Base-by-base conservation (phyloP, 2,888 invertebrate species). In the Palloptera scutellata region DNA sequence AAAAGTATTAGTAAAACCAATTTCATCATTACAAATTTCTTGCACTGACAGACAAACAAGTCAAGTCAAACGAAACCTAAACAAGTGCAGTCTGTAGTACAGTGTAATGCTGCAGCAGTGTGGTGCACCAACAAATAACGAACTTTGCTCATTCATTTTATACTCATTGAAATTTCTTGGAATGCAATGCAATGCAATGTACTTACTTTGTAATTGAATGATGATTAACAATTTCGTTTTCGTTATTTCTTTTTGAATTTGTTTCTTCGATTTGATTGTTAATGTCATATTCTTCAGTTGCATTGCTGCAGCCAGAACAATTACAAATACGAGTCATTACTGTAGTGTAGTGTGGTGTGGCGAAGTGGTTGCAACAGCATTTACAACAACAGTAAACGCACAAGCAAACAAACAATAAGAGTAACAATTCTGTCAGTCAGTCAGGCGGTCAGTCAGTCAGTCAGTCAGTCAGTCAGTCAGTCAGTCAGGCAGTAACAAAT, bases 171-270 rank as follows among this genome's bases (percentile, higher is more conserved):
- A 60, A 67, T 67, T 69, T 71, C 71, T 69, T 65, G 71, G 71
- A 71, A 71, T 71, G 71, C 71, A 69, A n/a, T n/a, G n/a, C n/a
- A n/a, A n/a, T n/a, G n/a, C n/a, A n/a, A n/a, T n/a, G n/a, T n/a
- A n/a, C n/a, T n/a, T n/a, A n/a, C 64, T 66, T 30, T 30, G 64
- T 67, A 70, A 71, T 70, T 73, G 70, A 72, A 71, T 72, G 48
- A 48, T 48, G 69, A 72, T 71, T 71, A 70, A 70, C 68, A 66
- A 67, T 67, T 71, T 71, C 65, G 57, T 64, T 67, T 69, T 58
- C 4, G 48, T 15, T 48, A 3, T 48, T 13, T 15, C 8, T 48
- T 48, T 48, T 48, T 48, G 8, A n/a, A 3, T 48, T 15, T 2
- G 48, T 48, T 13, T 48, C 8, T 48, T 3, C 8, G 2, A 4